phyloP scores from a whole-genome alignment of 1,140 invertebrate genomes.

The Ganaspis sp. region DNA sequence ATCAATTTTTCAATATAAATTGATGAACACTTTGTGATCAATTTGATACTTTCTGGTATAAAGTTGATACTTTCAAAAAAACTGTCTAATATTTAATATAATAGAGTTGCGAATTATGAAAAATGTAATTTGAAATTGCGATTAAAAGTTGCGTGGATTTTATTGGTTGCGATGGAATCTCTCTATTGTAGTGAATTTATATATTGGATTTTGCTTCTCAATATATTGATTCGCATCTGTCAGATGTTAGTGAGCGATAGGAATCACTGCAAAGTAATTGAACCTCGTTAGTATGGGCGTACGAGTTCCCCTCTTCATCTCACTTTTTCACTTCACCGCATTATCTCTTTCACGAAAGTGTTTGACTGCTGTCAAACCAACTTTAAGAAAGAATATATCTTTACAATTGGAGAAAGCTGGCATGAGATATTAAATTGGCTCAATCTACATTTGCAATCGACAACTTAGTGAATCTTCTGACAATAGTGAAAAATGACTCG shows the following conservation, averaged over 20 bases:
- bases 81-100: too few relatives aligned
- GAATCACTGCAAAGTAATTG: constrained; percentile 51
- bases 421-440: constrained; percentile 6
- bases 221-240: constrained; percentile 52
- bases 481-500: constrained; percentile 34
- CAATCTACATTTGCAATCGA: constrained; percentile 41
- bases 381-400: constrained; percentile 11
- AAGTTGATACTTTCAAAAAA: too few relatives aligned
- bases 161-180: neutral
- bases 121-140: too few relatives aligned
- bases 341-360: constrained; percentile 20
- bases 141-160: too few relatives aligned
- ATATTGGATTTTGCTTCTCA: constrained; percentile 36
- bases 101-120: too few relatives aligned
- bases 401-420: constrained; percentile 20
- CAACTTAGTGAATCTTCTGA: constrained; percentile 49
- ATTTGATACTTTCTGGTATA: too few relatives aligned
- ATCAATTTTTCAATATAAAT: too few relatives aligned
- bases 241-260: constrained; percentile 51
- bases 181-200: neutral
- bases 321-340: constrained; percentile 39
- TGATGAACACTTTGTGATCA: too few relatives aligned
- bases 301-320: constrained; percentile 46
- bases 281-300: constrained; percentile 54
- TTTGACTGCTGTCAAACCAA: constrained; percentile 16